A percentile compares a stretch with the other conserved stretches of the same genome.
Conservation (phyloP, 2,888 invertebrate genomes). For the Lepas anatifera region DNA sequence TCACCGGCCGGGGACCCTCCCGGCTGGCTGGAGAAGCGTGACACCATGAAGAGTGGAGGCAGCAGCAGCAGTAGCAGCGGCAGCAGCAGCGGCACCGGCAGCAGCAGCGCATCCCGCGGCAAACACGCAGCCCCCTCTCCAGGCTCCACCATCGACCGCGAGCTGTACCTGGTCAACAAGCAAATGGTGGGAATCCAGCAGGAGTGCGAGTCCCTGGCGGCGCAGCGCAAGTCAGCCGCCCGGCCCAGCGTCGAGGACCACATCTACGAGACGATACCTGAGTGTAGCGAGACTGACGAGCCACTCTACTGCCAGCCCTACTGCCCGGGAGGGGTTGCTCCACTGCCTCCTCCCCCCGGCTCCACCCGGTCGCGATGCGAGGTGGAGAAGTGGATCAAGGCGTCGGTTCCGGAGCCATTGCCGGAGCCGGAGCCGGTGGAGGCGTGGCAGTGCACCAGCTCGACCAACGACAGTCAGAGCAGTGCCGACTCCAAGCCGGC, state of each 20-base stretch:
- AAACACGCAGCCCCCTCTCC: not conserved
- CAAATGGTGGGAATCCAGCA: slow-evolving; percentile 21
- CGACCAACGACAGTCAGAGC: slow-evolving; percentile 6
- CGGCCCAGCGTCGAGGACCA: slow-evolving; percentile 36
- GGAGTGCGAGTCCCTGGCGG: slow-evolving; percentile 20
- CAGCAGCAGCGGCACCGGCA: not conserved
- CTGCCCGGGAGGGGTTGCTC: slow-evolving; percentile 31
- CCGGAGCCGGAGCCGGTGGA: not conserved
- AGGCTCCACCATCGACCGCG: slow-evolving; percentile 18
- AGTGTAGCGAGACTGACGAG: slow-evolving; percentile 41
- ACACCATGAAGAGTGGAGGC: slow-evolving; percentile 3
- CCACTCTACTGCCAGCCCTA: slow-evolving; percentile 52
- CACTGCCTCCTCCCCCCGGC: not conserved
- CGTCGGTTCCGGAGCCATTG: not conserved
- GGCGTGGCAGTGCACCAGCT: not conserved
- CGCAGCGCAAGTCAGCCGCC: not conserved
- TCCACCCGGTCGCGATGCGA: not conserved
- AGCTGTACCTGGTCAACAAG: slow-evolving; percentile 18
- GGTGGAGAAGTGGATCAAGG: not conserved
- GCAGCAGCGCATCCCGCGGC: not conserved
- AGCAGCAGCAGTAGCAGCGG: slow-evolving; percentile 2
- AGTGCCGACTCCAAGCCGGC: slow-evolving; percentile 1
- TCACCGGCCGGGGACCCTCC: not conserved
- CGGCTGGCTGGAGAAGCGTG: not conserved
- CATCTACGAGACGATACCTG: slow-evolving; percentile 51